A percentile compares a stretch with the other conserved stretches of the same genome.
phyloP scores from a whole-genome alignment of 2,113 vertebrate species.

The Hippopotamus amphibius region DNA sequence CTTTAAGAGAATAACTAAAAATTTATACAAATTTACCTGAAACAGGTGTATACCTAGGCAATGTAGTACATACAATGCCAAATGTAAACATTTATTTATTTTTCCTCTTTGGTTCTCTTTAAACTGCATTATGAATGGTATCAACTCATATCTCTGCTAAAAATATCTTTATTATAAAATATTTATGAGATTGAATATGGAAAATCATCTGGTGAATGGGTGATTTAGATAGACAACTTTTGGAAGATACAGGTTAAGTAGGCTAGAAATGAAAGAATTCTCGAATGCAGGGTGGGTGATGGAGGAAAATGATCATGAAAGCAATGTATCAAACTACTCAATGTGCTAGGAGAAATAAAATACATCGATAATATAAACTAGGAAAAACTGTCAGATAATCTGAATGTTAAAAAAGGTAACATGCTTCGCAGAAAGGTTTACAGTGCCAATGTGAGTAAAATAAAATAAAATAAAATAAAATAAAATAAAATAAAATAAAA shows the following conservation, averaged over 20 bases:
- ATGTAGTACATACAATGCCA: neutral
- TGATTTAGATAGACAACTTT: neutral
- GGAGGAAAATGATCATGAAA: neutral
- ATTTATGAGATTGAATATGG: neutral
- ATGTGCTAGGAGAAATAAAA: neutral
- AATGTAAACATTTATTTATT: neutral
- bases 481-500: neutral
- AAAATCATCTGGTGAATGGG: neutral
- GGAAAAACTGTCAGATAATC: neutral
- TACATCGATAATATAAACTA: neutral
- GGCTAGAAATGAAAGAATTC: neutral
- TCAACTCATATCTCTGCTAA: neutral
- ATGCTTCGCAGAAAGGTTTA: neutral
- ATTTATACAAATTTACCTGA: neutral
- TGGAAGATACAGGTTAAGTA: neutral
- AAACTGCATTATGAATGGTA: neutral
- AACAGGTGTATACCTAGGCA: neutral
- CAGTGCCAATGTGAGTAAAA: neutral
- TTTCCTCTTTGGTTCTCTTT: neutral
- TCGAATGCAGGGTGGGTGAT: neutral
- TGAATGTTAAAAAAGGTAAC: neutral
- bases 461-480: constrained; percentile 4
- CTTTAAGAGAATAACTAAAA: neutral
- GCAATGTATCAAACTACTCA: neutral
- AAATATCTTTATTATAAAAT: neutral